Evolutionary conservation across 2,113 vertebrate genomes (phyloP), one percentile per base, ranked within the genome.

Genomic region (Dicaeum eximium): DNA sequence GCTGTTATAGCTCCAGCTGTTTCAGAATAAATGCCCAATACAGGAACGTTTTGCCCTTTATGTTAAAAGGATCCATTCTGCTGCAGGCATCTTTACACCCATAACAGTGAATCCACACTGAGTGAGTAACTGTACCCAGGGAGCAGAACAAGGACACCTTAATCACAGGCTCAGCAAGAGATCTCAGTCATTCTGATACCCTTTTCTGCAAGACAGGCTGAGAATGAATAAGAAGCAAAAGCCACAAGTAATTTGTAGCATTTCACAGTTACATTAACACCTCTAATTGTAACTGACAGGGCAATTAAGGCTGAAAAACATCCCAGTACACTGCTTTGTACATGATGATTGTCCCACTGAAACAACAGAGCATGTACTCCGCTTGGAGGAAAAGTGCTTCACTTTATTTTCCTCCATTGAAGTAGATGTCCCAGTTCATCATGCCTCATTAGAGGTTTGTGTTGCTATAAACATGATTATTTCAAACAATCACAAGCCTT

Each of bases 271-370:
- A 88, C 79, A 96, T 96, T 96, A 96, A 82, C 93, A 92, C 90
- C 79, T 95, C 87, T 96, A 96, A 97, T 96, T 95, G 92, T 83
- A 95, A 95, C 33, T 94, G 95, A 95, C 94, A 97, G 48, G 54
- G 67, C 75, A 96, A 96, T 96, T 96, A 96, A 86, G 58, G 38
- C 67, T 90, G 90, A 82, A 85, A 92, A 96, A 64, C 54, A 74
- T 90, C 74, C 90, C 64, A 90, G 10, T 67, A 54, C 60, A 73
- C 44, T 50, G 53, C 15, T 37, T 91, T 70, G 47, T 77, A 90
- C 33, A 53, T 18, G 78, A 77, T 90, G 81, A 90, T 88, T 93
- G 78, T 92, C 87, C 81, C 94, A 74, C 33, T 88, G 92, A 93
- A 95, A 92, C 56, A 93, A 77, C 42, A 77, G 62, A 95, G 78